These are phyloP conservation scores for Ctenoplectra terminalis DNA, from an alignment of 1,140 invertebrate genomes.

Conservation along the genomic window DNA sequence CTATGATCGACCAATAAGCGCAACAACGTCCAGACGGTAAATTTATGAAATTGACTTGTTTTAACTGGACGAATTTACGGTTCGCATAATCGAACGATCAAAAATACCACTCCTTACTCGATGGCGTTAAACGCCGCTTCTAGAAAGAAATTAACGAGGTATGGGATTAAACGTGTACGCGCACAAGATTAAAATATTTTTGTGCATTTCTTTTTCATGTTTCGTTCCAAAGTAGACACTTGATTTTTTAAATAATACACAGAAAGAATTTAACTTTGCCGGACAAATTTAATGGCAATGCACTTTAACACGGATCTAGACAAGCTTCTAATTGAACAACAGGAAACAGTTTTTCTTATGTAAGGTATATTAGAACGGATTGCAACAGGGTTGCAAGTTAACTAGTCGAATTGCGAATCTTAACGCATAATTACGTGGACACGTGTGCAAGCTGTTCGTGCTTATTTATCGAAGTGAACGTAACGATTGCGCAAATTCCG, in stretches of 20 bases:
- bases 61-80: not conserved
- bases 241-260: not conserved
- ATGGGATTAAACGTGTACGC: not conserved
- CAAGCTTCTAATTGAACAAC: not conserved
- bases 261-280: not conserved
- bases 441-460: not conserved
- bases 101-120: not conserved
- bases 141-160: not conserved
- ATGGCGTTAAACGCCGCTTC: not conserved
- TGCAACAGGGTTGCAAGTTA: slow-evolving; percentile 6
- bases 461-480: slow-evolving; percentile 32
- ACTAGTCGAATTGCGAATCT: not conserved
- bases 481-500: slow-evolving; percentile 50
- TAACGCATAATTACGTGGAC: slow-evolving; percentile 2
- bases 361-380: not conserved
- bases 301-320: no score
- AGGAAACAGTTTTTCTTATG: not conserved
- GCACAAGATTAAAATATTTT: not conserved
- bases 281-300: not conserved
- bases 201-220: not conserved
- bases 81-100: not conserved
- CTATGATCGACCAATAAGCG: not conserved
- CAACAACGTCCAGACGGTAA: not conserved
- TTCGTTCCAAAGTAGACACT: not conserved
- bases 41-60: not conserved